Conservation (phyloP, 2,113 vertebrate genomes). For the Regulus satrapa region DNA sequence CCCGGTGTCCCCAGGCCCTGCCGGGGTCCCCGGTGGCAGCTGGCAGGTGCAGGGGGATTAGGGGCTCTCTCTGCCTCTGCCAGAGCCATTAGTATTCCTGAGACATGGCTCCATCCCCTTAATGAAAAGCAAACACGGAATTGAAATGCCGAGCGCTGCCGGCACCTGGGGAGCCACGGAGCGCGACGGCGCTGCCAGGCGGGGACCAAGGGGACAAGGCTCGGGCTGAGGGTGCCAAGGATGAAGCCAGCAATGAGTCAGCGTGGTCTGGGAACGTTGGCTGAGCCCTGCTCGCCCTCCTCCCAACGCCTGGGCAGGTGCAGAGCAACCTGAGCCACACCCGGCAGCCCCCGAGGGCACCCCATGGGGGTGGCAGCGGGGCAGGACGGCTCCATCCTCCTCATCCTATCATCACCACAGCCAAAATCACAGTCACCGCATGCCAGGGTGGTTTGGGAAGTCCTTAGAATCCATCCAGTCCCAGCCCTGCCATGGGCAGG, state of each 20-base stretch:
- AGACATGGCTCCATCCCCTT: conserved; percentile 6
- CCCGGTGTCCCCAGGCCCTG: neutral
- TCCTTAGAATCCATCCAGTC: too few species aligned
- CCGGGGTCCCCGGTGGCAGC: fast-evolving
- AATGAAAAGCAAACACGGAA: conserved; percentile 64
- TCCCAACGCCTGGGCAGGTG: neutral
- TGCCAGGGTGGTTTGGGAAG: neutral
- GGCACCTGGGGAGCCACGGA: neutral
- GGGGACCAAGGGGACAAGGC: neutral
- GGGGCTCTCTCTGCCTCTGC: neutral
- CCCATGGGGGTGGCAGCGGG: fast-evolving
- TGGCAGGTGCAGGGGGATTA: conserved; percentile 43
- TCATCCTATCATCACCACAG: neutral
- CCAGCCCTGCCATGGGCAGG: neutral
- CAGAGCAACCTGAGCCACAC: neutral
- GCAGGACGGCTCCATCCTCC: neutral
- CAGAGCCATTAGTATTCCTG: conserved; percentile 64
- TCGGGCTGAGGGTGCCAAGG: neutral
- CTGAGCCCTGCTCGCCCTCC: neutral
- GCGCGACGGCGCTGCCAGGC: neutral
- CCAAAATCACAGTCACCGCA: neutral
- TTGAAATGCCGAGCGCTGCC: conserved; percentile 14
- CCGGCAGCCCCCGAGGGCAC: neutral
- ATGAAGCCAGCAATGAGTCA: fast-evolving
- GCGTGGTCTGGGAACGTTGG: fast-evolving